A percentile compares a stretch with the other conserved stretches of the same genome.
phyloP scores from a whole-genome alignment of 2,888 invertebrate species.

The Allolobophora icterica region DNA sequence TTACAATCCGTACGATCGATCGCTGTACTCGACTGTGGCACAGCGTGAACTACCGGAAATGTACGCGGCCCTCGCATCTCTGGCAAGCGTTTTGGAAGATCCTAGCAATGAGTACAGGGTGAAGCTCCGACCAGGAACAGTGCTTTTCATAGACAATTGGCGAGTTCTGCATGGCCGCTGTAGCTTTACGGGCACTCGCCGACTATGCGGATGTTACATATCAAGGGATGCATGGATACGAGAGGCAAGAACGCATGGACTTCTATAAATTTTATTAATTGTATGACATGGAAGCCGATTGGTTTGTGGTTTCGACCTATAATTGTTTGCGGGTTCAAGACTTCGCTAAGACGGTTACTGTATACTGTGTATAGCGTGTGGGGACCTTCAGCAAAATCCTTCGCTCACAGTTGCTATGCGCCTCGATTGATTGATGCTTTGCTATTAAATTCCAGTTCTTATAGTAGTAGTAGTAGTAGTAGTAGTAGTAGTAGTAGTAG shows the following conservation, averaged over 20 bases:
- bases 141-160: conserved; percentile 81
- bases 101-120: conserved; percentile 65
- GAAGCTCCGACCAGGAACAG: conserved; percentile 72
- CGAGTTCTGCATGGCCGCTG: conserved; percentile 78
- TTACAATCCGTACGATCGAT: conserved; percentile 78
- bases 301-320: background rate
- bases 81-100: conserved; percentile 50
- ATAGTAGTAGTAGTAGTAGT: too few species aligned
- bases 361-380: background rate
- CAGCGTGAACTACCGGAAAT: conserved; percentile 70
- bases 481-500: too few species aligned
- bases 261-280: conserved; percentile 36
- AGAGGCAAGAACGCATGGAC: conserved; percentile 50
- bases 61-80: conserved; percentile 67
- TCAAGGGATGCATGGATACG: conserved; percentile 70
- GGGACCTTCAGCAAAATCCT: background rate
- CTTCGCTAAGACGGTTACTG: background rate
- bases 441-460: too few species aligned
- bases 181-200: conserved; percentile 74
- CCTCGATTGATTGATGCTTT: too few species aligned
- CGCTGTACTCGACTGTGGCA: conserved; percentile 65
- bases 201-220: conserved; percentile 77
- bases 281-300: background rate
- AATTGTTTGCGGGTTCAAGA: background rate
- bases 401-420: too few species aligned